These are phyloP conservation scores for Meteorus colon DNA, from an alignment of 2,888 invertebrate species.

Conservation along the genomic window DNA sequence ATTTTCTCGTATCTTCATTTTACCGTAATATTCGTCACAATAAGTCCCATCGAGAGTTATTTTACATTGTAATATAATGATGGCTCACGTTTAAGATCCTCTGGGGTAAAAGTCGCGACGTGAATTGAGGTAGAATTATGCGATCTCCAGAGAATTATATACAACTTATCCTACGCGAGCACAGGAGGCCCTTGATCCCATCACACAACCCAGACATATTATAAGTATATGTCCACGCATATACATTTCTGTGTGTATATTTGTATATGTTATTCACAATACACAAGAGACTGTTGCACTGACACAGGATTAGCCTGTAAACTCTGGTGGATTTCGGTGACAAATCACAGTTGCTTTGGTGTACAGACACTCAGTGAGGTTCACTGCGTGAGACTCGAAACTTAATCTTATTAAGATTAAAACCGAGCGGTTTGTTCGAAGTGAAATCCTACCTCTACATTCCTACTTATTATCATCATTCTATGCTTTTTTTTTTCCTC, in stretches of 20 bases:
- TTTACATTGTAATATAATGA: not conserved
- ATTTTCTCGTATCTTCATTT: not conserved
- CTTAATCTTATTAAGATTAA: conserved; percentile 8
- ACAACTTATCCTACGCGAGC: not conserved
- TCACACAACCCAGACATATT: conserved; percentile 9
- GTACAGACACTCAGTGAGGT: not conserved
- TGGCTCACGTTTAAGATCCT: not conserved
- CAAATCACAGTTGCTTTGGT: conserved; percentile 23
- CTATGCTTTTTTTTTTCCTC: not conserved
- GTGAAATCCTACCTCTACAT: not conserved
- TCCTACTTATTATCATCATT: not conserved
- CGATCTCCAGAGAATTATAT: conserved; percentile 14
- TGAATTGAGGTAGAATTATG: conserved; percentile 19
- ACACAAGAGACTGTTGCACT: conserved; percentile 21
- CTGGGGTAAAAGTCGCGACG: conserved; percentile 9
- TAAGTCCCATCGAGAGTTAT: not conserved
- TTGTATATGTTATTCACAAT: conserved; percentile 10
- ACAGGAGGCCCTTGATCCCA: not conserved
- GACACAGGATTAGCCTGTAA: conserved; percentile 21
- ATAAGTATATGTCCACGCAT: not conserved
- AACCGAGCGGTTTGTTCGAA: not conserved
- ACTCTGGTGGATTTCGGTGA: conserved; percentile 24
- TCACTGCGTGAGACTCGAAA: not conserved
- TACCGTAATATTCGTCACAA: not conserved
- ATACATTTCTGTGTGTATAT: not conserved